These are phyloP conservation scores for Parascotia fuliginaria DNA, from an alignment of 2,888 invertebrate genomes.

Conservation along the genomic window DNA sequence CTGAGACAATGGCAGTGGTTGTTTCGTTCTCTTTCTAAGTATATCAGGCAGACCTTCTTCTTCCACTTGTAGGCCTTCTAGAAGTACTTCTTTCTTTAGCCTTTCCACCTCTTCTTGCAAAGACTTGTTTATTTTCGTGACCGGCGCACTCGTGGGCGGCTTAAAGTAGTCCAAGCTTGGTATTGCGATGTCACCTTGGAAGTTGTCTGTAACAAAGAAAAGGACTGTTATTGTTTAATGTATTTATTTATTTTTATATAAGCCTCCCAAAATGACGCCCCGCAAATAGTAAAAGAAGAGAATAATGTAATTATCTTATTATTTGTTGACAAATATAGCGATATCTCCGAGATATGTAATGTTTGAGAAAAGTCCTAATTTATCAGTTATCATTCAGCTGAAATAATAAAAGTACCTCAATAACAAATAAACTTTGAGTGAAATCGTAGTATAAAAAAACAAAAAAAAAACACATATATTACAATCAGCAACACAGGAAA, in stretches of 20 bases:
- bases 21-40: conserved; percentile 89
- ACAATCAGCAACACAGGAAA: too few species aligned
- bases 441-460: too few species aligned
- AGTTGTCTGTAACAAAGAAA: conserved; percentile 90
- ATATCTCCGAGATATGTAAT: too few species aligned
- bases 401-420: too few species aligned
- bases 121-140: conserved; percentile 87
- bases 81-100: conserved; percentile 92
- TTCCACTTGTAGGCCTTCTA: conserved; percentile 93
- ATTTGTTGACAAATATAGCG: too few species aligned
- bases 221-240: conserved; percentile 16
- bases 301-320: too few species aligned
- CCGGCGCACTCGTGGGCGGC: conserved; percentile 57
- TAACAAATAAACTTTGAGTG: too few species aligned
- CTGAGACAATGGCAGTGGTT: conserved; percentile 80
- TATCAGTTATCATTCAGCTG: too few species aligned
- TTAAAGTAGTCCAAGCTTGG: conserved; percentile 85
- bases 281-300: too few species aligned
- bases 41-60: conserved; percentile 93
- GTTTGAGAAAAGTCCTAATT: too few species aligned
- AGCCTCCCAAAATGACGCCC: too few species aligned
- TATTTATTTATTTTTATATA: not conserved
- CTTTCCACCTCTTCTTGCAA: conserved; percentile 92
- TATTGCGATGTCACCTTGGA: conserved; percentile 94
- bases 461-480: too few species aligned